Base-by-base conservation (phyloP, 2,888 invertebrate species). In the Athalia circularis region DNA sequence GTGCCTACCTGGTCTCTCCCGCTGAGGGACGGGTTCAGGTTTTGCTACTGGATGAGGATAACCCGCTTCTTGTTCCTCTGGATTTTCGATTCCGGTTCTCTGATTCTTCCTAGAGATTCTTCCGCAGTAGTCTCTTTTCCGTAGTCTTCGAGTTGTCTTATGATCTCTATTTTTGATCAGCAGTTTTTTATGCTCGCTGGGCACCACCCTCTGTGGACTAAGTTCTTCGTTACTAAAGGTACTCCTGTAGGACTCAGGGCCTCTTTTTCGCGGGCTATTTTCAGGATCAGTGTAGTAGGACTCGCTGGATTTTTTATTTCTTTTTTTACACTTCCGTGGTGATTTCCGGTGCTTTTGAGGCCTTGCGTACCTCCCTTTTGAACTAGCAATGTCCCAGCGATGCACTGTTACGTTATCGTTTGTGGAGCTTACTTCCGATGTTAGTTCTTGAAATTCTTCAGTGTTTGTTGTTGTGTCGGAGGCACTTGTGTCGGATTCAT, bases 231-330 rank as follows among this genome's bases (percentile, higher is more conserved):
- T 62, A n/a, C 62, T 75, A 50, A 75, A 43, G 45, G 75, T 62
- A 15, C 75, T 75, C 29, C 75, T 61, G 75, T 62, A 50, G 43
- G 75, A 75, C 29, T 75, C 75, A 29, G 61, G 50, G 4, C 47
- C 62, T 50, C 62, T 61, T 52, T n/a, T 61, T 62, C 62, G 75
- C 43, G 75, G 62, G 52, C 50, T 52, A 13, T 75, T 52, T 50
- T 75, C 75, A 50, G 75, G 50, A 59, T 75, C 75, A 5, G 75
- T 75, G 62, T 62, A 75, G 45, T 75, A 75, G 1, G 62, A 75
- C n/a, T 62, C 50, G 5, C n/a, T 5, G 15, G 9, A 5, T 5
- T 43, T 72, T 47, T 59, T 8, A 0, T 47, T 45, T 59, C 9
- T 47, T 47, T 59, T 59, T 59, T 72, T 15, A 45, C 15, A 59